Percentiles rank a stretch among this genome's conserved stretches.
Conservation (phyloP, 2,888 invertebrate species). For the Chironomus riparius region DNA sequence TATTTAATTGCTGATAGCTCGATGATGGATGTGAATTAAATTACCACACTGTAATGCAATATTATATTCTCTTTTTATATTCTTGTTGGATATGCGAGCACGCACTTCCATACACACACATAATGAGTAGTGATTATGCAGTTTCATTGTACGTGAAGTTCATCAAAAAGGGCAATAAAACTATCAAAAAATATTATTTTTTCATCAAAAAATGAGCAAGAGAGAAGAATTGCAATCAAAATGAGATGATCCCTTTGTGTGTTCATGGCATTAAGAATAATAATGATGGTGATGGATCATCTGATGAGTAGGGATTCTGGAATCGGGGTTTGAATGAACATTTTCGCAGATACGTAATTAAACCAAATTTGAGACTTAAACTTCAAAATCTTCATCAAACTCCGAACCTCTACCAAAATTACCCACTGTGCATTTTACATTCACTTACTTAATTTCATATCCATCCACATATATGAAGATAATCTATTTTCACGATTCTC, state of each 20-base stretch:
- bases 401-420: too few relatives aligned
- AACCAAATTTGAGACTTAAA: too few relatives aligned
- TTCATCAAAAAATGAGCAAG: background rate
- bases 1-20: conserved; percentile 17
- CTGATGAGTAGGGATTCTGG: background rate
- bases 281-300: conserved; percentile 2
- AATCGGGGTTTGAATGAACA: too few relatives aligned
- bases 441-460: background rate
- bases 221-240: conserved; percentile 15
- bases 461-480: background rate
- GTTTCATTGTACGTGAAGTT: background rate
- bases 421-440: too few relatives aligned
- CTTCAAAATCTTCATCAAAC: too few relatives aligned
- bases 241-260: conserved; percentile 4
- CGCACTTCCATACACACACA: background rate
- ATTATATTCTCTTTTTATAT: background rate
- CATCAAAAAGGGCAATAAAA: background rate
- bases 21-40: conserved; percentile 22
- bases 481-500: conserved; percentile 15
- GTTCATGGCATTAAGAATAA: background rate
- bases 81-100: background rate
- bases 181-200: background rate
- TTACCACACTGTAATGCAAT: conserved; percentile 1
- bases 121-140: background rate
- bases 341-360: too few relatives aligned